Percentiles rank a stretch among this genome's conserved stretches.
Conservation (phyloP, 2,113 vertebrate species). For the Strix uralensis region DNA sequence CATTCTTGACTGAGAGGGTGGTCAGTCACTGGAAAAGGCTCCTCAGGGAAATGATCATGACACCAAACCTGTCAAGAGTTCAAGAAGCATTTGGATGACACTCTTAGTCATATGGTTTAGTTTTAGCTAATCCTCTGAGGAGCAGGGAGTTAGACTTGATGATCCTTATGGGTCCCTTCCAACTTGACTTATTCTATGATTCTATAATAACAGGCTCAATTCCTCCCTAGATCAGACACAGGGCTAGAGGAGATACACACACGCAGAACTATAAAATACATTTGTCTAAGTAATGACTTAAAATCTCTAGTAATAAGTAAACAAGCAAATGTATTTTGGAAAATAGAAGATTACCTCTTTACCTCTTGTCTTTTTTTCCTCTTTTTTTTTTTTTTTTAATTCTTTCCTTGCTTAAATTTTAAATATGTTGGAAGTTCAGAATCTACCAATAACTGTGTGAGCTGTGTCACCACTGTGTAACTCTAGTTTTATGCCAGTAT, state of each 20-base stretch:
- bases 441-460: background rate
- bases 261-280: background rate
- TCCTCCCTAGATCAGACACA: background rate
- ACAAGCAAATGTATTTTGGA: background rate
- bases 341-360: background rate
- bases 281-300: background rate
- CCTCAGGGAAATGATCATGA: background rate
- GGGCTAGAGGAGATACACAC: background rate
- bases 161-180: background rate
- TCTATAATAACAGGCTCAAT: background rate
- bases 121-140: background rate
- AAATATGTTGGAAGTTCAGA: background rate
- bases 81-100: background rate
- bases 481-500: background rate
- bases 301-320: background rate
- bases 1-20: background rate
- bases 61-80: background rate
- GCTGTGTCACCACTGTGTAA: background rate
- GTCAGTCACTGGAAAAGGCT: background rate
- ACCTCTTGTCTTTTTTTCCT: background rate
- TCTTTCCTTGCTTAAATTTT: background rate
- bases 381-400: too few relatives aligned
- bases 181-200: background rate
- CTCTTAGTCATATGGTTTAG: background rate
- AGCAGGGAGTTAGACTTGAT: background rate